Conservation (phyloP, 2,797 vertebrate species). For the Heteromormyrus szaboi region DNA sequence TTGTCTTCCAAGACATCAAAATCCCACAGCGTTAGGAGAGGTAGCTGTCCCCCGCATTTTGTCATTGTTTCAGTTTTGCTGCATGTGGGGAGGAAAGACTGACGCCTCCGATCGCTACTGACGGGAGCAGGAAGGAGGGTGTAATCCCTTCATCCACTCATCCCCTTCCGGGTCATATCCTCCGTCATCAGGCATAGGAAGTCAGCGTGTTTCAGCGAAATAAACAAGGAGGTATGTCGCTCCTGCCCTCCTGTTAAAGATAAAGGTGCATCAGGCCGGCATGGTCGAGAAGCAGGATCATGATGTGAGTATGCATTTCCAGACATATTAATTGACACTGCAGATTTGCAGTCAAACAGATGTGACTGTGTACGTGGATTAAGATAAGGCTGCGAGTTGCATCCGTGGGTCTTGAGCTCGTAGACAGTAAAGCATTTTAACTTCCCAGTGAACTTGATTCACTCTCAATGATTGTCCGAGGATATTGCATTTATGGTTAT, state of each 20-base stretch:
- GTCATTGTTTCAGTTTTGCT: not conserved
- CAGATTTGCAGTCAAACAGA: not conserved
- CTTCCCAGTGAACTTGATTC: not conserved
- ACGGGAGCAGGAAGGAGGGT: not conserved
- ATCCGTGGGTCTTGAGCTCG: not conserved
- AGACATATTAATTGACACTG: not conserved
- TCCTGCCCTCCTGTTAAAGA: not conserved
- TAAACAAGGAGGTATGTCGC: not conserved
- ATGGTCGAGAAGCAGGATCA: slow-evolving; percentile 67
- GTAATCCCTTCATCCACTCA: not conserved
- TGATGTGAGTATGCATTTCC: slow-evolving; percentile 49
- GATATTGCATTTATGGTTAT: not conserved
- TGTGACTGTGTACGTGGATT: not conserved
- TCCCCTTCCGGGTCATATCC: not conserved
- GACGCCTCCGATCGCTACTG: not conserved
- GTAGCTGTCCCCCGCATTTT: not conserved
- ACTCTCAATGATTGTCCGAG: not conserved
- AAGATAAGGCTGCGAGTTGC: not conserved
- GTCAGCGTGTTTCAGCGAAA: not conserved
- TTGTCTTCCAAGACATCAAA: not conserved
- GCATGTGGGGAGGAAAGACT: not conserved
- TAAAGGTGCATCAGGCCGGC: slow-evolving; percentile 34
- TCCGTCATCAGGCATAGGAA: not conserved
- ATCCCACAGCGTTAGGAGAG: not conserved
- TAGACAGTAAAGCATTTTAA: not conserved